Evolutionary conservation across 30 jellyfish, hydroid and myxozoan genomes (phyloP), one percentile per base, ranked within the genome.

Genomic region (Aurelia aurita complex sp. Pacific): DNA sequence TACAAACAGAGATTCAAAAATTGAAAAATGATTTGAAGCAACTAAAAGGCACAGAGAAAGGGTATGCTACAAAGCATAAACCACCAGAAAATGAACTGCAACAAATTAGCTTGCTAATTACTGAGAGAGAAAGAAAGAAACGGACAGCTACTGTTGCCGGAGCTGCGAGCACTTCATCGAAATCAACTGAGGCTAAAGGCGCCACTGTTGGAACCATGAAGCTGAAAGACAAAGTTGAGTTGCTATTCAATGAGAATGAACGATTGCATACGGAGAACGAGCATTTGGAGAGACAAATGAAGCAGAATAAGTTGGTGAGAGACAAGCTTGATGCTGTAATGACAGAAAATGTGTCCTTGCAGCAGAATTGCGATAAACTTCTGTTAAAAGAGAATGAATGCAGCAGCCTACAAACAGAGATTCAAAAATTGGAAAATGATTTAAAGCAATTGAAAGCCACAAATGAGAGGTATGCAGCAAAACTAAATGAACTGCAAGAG

Each of bases 321-420:
- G 66, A 50, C 5, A 73, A 73, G 17, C 34, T 73, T 0, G 71
- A 73, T 73, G 64, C 83, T 38, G 70, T 61, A 46, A 4, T 38
- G 2, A 16, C n/a, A 23, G 29, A 23, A 23, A 23, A 23, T 23
- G 29, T 23, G 29, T 23, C 29, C 32, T 14, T 23, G 35, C 46
- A 57, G 40, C 38, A 33, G 12, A 34, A 60, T 60, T 60, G 69
- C 69, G 10, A 60, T 11, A 1, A 60, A 60, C 32, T 60, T 16
- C 69, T 60, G 19, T 60, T 42, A 23, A 62, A 71, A 59, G 87
- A 77, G 38, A 35, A 73, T 16, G 59, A 14, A 18, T 59, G 57
- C 53, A 43, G n/a, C 1, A 14, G 35, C 63, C 35, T 69, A 1
- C 33, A 14, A 23, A 46, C 32, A 42, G 36, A 32, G 67, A 38